A percentile compares a stretch with the other conserved stretches of the same genome.
phyloP scores from a whole-genome alignment of 2,797 vertebrate species.

The Premnoplex brunnescens region DNA sequence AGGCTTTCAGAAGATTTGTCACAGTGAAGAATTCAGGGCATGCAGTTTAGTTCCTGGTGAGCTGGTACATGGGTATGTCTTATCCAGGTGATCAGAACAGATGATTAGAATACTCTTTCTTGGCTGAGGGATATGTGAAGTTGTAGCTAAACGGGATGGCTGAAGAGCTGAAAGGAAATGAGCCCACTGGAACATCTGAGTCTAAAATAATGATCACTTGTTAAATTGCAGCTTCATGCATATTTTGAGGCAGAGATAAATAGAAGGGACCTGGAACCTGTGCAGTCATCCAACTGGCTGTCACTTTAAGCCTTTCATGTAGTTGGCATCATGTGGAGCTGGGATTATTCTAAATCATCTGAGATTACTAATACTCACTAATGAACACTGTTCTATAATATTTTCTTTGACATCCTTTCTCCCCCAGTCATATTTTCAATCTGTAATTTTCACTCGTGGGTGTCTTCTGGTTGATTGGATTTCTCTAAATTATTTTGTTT shows the following conservation, averaged over 20 bases:
- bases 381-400: not conserved
- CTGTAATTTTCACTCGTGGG: not conserved
- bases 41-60: not conserved
- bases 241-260: not conserved
- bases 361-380: not conserved
- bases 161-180: not conserved
- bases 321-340: not conserved
- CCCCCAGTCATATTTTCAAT: not conserved
- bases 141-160: not conserved
- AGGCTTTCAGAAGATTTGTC: not conserved
- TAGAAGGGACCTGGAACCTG: not conserved
- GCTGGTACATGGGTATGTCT: not conserved
- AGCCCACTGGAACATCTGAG: not conserved
- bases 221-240: not conserved
- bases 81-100: not conserved
- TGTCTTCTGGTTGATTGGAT: not conserved
- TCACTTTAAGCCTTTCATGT: not conserved
- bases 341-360: not conserved
- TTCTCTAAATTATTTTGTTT: not conserved
- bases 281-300: not conserved
- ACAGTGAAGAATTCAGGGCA: not conserved
- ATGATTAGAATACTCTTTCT: not conserved
- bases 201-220: not conserved
- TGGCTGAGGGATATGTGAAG: not conserved
- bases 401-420: not conserved